A percentile compares a stretch with the other conserved stretches of the same genome.
Conservation (phyloP, 2,113 vertebrate genomes). For the Malurus alboscapulatus region DNA sequence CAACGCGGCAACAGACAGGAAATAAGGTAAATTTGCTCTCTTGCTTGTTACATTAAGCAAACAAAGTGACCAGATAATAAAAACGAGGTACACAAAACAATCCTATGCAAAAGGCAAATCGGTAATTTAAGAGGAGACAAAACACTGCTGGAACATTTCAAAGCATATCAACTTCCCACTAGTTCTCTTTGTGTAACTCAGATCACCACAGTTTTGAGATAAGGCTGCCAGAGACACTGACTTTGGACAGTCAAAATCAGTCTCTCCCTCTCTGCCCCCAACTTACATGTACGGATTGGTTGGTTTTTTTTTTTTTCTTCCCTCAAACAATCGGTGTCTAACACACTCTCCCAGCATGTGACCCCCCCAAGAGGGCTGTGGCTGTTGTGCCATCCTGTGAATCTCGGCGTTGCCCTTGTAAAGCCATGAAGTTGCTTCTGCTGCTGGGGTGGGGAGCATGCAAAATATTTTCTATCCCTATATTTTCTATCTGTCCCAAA, state of each 20-base stretch:
- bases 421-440: background rate
- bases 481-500: background rate
- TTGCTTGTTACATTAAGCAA: background rate
- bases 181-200: background rate
- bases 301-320: too few species aligned
- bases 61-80: background rate
- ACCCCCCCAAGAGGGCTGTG: background rate
- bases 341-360: background rate
- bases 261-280: background rate
- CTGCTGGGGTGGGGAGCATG: accelerated
- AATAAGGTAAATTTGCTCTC: background rate
- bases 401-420: accelerated
- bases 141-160: background rate
- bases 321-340: background rate
- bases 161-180: background rate
- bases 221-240: background rate
- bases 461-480: background rate
- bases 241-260: background rate
- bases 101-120: background rate
- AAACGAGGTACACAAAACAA: background rate
- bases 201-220: background rate
- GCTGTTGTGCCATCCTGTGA: background rate
- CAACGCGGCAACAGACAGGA: background rate
- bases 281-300: background rate
- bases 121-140: background rate